phyloP scores from a whole-genome alignment of 2,113 vertebrate genomes.

The Eolophus roseicapilla region DNA sequence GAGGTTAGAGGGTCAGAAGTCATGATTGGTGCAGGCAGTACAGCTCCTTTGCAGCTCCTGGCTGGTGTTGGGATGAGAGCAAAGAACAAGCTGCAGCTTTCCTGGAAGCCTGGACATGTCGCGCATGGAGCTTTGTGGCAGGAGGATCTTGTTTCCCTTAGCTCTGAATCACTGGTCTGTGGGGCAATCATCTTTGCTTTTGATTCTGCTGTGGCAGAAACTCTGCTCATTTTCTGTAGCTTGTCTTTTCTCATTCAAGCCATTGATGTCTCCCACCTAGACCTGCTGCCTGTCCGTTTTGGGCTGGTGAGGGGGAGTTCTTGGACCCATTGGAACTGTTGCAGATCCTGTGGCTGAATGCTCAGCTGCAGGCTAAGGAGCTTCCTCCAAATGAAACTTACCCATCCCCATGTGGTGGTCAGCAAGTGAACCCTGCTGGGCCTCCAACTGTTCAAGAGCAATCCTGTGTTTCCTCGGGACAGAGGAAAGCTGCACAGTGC shows the following conservation, averaged over 20 bases:
- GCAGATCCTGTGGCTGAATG: background rate
- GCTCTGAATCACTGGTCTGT: background rate
- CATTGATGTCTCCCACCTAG: background rate
- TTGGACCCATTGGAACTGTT: background rate
- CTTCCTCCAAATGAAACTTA: background rate
- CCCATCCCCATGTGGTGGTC: background rate
- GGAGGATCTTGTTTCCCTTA: background rate
- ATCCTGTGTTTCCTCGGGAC: background rate
- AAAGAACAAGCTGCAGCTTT: background rate
- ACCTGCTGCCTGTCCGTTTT: background rate
- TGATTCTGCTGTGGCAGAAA: background rate
- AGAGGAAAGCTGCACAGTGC: background rate
- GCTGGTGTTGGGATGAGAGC: background rate
- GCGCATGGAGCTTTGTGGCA: background rate
- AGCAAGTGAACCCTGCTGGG: background rate
- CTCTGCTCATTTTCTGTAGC: background rate
- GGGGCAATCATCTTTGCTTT: background rate
- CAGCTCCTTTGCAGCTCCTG: background rate
- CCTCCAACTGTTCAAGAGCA: background rate
- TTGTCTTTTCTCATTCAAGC: background rate
- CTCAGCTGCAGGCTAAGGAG: background rate
- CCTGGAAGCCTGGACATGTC: background rate
- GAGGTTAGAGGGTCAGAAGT: background rate
- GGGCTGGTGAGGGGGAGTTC: background rate
- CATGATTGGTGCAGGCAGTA: background rate